Percentiles rank a stretch among this genome's conserved stretches.
Conservation (phyloP, 2,113 vertebrate genomes). For the Edolisoma coerulescens region DNA sequence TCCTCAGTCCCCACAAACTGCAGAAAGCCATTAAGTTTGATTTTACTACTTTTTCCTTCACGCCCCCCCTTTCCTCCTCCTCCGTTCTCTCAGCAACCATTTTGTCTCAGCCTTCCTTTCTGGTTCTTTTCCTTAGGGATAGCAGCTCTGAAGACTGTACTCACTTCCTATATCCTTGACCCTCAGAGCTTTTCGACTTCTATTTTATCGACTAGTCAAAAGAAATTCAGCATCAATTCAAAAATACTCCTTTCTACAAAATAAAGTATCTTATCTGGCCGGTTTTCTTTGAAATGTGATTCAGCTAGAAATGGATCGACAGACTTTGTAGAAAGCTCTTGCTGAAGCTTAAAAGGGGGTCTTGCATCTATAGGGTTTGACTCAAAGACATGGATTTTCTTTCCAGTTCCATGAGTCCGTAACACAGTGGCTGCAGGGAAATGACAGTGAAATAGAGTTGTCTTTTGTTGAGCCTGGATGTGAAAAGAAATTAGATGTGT, state of each 20-base stretch:
- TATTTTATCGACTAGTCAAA: neutral
- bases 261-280: neutral
- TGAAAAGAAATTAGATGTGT: neutral
- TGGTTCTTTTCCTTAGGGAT: neutral
- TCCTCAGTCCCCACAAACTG: conserved; percentile 1
- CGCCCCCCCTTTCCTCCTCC: fast-evolving
- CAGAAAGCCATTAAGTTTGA: conserved; percentile 20
- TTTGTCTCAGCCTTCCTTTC: conserved; percentile 3
- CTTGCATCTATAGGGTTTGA: neutral
- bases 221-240: neutral
- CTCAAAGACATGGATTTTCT: neutral
- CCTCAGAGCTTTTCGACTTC: neutral
- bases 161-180: neutral
- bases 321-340: neutral
- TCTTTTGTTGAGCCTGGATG: neutral
- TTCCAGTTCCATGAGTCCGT: neutral
- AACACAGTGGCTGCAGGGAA: neutral
- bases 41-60: neutral
- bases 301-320: neutral
- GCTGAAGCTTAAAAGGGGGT: neutral
- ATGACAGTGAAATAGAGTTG: neutral
- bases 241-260: neutral
- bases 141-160: neutral
- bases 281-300: neutral
- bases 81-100: neutral